These are phyloP conservation scores for Anas bernieri DNA, from an alignment of 2,797 vertebrate genomes.

Conservation along the genomic window DNA sequence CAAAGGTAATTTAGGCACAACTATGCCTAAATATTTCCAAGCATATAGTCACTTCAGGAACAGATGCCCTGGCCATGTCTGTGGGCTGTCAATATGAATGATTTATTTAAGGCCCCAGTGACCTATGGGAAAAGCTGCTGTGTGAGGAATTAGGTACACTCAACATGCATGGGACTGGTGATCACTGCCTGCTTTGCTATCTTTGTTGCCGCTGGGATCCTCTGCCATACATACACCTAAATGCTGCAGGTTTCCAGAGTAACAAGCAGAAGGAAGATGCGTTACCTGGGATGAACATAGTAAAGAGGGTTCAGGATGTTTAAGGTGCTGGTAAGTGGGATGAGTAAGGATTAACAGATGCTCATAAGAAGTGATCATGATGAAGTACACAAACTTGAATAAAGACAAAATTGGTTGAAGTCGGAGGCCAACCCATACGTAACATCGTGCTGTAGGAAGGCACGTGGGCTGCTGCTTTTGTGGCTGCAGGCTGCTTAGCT, in stretches of 20 bases:
- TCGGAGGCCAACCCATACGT: background rate
- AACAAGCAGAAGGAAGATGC: background rate
- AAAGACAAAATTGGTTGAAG: background rate
- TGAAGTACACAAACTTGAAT: background rate
- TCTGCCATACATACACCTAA: fast-evolving
- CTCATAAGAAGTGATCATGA: background rate
- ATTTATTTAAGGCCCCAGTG: background rate
- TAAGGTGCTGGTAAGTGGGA: background rate
- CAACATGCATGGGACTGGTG: background rate
- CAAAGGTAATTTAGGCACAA: background rate
- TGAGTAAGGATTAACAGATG: background rate
- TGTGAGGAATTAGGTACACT: background rate
- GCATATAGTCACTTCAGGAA: background rate
- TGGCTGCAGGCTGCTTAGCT: background rate
- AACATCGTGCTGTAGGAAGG: background rate
- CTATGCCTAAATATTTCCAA: background rate
- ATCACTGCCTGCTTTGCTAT: background rate
- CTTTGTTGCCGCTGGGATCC: background rate
- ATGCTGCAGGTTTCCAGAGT: background rate
- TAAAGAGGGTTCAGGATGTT: background rate
- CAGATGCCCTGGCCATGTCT: background rate
- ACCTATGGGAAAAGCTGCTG: background rate
- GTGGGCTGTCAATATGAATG: fast-evolving
- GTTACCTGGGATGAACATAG: background rate
- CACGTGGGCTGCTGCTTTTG: background rate